A percentile compares a stretch with the other conserved stretches of the same genome.
phyloP scores from a whole-genome alignment of 1,140 invertebrate species.

The Aphaenogaster rudis region DNA sequence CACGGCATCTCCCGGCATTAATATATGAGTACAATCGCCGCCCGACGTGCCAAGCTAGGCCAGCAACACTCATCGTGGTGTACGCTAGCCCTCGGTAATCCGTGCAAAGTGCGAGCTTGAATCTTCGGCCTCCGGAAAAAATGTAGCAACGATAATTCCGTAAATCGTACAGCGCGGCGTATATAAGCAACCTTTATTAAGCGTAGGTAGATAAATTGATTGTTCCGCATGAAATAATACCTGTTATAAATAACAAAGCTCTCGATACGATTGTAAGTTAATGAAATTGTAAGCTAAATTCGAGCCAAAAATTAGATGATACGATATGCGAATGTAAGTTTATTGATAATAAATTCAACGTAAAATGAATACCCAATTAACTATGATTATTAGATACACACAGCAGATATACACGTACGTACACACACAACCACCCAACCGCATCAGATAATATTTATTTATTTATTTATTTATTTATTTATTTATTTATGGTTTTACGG shows the following conservation, averaged over 20 bases:
- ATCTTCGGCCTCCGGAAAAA: slow-evolving; percentile 30
- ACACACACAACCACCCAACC: background rate
- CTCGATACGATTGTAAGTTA: slow-evolving; percentile 8
- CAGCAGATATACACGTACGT: background rate
- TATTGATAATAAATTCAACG: slow-evolving; percentile 2
- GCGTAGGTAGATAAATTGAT: background rate
- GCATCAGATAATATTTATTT: background rate
- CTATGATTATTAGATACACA: background rate
- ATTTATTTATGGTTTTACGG: too few species aligned
- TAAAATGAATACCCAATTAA: slow-evolving; percentile 1
- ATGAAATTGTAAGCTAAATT: slow-evolving; percentile 15
- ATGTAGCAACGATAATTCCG: slow-evolving; percentile 55
- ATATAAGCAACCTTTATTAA: background rate
- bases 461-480: background rate
- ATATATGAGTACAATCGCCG: slow-evolving; percentile 76
- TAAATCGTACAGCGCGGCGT: background rate
- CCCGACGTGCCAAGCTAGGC: slow-evolving; percentile 47
- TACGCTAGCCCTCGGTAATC: slow-evolving; percentile 35
- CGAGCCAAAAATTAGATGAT: background rate
- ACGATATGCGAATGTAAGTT: background rate
- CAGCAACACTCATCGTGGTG: slow-evolving; percentile 37
- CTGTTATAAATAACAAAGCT: background rate
- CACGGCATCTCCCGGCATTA: slow-evolving; percentile 73
- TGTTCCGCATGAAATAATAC: background rate
- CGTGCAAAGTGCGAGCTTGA: slow-evolving; percentile 34